Evolutionary conservation across 2,888 invertebrate species (phyloP).

Genomic region (Neocrepidodera transversa): DNA sequence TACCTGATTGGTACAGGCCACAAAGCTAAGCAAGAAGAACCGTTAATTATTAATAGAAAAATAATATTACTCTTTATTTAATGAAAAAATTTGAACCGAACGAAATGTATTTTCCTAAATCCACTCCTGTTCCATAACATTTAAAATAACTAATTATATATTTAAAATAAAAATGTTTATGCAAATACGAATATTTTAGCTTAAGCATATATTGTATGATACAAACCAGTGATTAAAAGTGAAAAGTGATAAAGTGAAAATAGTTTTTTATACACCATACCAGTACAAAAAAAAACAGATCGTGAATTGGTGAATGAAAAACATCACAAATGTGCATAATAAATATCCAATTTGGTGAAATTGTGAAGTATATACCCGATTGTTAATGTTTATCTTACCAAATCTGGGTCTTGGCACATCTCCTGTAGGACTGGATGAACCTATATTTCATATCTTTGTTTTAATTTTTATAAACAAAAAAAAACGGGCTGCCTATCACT

Average conservation of each 20-base stretch:
- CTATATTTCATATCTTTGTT: constrained; percentile 45
- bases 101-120: no score
- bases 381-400: constrained; percentile 53
- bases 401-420: constrained; percentile 52
- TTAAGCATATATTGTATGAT: constrained; percentile 25
- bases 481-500: no score
- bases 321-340: constrained; percentile 37
- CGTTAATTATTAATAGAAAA: no score
- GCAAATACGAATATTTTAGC: no score
- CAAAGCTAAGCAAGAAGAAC: no score
- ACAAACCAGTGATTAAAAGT: constrained; percentile 20
- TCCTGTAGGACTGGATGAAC: constrained; percentile 56
- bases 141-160: no score
- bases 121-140: no score
- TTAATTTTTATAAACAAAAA: no score
- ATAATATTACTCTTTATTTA: no score
- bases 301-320: constrained; percentile 19
- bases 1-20: no score
- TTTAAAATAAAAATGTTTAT: no score
- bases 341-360: constrained; percentile 20
- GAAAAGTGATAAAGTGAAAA: constrained; percentile 6
- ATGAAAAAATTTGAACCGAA: no score
- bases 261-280: constrained; percentile 7
- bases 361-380: constrained; percentile 26
- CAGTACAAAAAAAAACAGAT: constrained; percentile 1